Conservation (phyloP, 2,797 vertebrate genomes). For the Myoxocephalus aenaeus region DNA sequence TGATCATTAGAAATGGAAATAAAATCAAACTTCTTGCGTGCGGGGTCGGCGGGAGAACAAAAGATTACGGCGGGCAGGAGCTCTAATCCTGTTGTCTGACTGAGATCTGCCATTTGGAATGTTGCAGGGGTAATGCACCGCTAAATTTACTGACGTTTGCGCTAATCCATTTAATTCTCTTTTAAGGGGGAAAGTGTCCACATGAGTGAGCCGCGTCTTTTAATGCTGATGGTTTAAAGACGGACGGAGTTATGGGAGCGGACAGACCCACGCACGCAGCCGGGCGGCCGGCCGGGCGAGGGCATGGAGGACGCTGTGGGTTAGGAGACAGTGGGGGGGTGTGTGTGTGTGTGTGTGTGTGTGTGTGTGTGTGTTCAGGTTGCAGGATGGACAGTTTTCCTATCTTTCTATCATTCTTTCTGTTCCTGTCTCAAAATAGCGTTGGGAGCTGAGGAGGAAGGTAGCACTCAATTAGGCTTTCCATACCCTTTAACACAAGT, state of each 20-base stretch:
- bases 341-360: conserved; percentile 16
- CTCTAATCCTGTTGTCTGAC: conserved; percentile 71
- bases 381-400: conserved; percentile 42
- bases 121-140: conserved; percentile 73
- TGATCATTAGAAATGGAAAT: conserved; percentile 46
- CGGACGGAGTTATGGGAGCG: conserved; percentile 71
- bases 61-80: conserved; percentile 51
- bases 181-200: conserved; percentile 81
- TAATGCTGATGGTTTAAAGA: conserved; percentile 82
- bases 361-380: conserved; percentile 24
- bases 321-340: conserved; percentile 18
- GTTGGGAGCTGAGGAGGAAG: conserved; percentile 58
- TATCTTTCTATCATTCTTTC: conserved; percentile 42
- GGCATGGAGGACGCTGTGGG: conserved; percentile 34
- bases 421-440: conserved; percentile 62
- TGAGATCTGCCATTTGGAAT: conserved; percentile 75
- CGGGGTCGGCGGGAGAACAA: conserved; percentile 39
- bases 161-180: conserved; percentile 86
- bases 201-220: conserved; percentile 78
- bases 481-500: conserved; percentile 75
- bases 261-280: conserved; percentile 58
- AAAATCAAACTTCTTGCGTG: conserved; percentile 52
- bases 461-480: conserved; percentile 77
- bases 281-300: conserved; percentile 11
- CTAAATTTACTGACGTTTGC: conserved; percentile 83